Conservation (phyloP, 2,888 invertebrate species). For the Ferdinandea cuprea region DNA sequence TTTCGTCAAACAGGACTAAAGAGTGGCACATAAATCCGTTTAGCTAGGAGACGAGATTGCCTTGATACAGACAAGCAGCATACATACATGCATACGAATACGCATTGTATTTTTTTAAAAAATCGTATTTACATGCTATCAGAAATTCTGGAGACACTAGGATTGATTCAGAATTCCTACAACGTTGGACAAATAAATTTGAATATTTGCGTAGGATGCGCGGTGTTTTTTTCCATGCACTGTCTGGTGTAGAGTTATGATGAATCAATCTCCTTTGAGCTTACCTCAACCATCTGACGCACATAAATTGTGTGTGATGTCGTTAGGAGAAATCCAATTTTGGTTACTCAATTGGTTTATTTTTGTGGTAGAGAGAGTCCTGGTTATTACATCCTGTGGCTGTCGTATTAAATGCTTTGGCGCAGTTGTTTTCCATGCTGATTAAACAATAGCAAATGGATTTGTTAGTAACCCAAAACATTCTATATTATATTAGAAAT, state of each 20-base stretch:
- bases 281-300: conserved; percentile 17
- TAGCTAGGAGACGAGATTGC: neutral
- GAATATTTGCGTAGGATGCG: conserved; percentile 12
- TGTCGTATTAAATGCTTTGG: neutral
- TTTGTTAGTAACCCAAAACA: too few species aligned
- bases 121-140: neutral
- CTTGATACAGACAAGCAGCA: neutral
- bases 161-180: conserved; percentile 16
- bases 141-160: neutral
- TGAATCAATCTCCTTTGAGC: conserved; percentile 13
- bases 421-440: neutral
- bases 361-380: neutral
- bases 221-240: neutral
- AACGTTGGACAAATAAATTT: conserved; percentile 18
- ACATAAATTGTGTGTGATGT: conserved; percentile 9
- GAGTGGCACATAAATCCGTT: neutral
- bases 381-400: neutral
- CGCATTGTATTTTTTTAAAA: neutral
- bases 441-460: too few species aligned
- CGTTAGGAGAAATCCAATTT: conserved; percentile 27
- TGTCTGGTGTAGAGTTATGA: conserved; percentile 2
- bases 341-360: conserved; percentile 8
- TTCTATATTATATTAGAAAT: too few species aligned
- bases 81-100: too few species aligned
- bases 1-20: neutral